These are phyloP conservation scores for Elymnias hypermnestra DNA, from an alignment of 1,140 invertebrate species.

Conservation along the genomic window DNA sequence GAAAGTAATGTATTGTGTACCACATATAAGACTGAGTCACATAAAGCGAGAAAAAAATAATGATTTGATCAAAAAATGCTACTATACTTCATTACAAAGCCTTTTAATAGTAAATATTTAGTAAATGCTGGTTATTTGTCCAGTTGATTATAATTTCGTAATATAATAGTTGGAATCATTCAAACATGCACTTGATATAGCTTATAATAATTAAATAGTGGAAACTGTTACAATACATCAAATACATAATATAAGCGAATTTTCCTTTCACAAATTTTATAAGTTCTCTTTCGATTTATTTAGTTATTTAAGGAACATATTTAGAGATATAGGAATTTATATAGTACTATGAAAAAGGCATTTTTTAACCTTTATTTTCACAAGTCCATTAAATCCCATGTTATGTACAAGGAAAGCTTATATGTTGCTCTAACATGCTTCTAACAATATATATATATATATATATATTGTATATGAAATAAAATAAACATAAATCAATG, in stretches of 20 bases:
- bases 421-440: slow-evolving; percentile 1
- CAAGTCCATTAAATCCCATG: slow-evolving; percentile 1
- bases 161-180: slow-evolving; percentile 51
- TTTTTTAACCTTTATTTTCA: no score
- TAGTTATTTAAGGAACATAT: slow-evolving; percentile 12
- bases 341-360: slow-evolving; percentile 2
- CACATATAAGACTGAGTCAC: slow-evolving; percentile 62
- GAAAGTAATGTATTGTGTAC: slow-evolving; percentile 59
- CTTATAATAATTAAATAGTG: slow-evolving; percentile 17
- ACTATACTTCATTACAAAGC: slow-evolving; percentile 71
- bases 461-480: slow-evolving; percentile 1
- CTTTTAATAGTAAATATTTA: slow-evolving; percentile 64
- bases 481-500: slow-evolving; percentile 12
- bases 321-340: slow-evolving; percentile 1
- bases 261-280: slow-evolving; percentile 18
- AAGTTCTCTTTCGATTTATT: slow-evolving; percentile 11
- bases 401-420: slow-evolving; percentile 4
- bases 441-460: slow-evolving; percentile 7
- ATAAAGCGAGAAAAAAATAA: slow-evolving; percentile 69
- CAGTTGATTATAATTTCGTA: slow-evolving; percentile 43
- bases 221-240: slow-evolving; percentile 18
- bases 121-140: slow-evolving; percentile 66
- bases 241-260: slow-evolving; percentile 34
- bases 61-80: slow-evolving; percentile 72
- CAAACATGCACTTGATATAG: slow-evolving; percentile 53